Percentiles rank a stretch among this genome's conserved stretches.
phyloP scores from a whole-genome alignment of 2,113 vertebrate genomes.

The Lophochroa leadbeateri region DNA sequence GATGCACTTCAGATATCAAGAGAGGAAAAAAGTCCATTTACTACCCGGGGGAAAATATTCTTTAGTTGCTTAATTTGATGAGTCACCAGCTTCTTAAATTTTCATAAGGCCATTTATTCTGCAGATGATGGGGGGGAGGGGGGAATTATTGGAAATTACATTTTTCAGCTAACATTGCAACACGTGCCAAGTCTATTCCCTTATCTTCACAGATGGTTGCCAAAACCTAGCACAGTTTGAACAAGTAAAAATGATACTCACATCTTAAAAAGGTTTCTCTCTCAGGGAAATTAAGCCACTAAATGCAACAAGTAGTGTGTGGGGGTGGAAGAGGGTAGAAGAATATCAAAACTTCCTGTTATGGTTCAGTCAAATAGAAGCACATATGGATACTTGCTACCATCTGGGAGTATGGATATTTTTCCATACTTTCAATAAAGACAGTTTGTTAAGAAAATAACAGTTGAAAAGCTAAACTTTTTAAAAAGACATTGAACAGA shows the following conservation, averaged over 20 bases:
- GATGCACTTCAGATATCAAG: not conserved
- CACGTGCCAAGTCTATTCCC: conserved; percentile 25
- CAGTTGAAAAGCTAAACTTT: not conserved
- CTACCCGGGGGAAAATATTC: not conserved
- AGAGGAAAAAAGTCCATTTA: not conserved
- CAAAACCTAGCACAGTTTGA: not conserved
- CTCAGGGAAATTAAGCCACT: conserved; percentile 26
- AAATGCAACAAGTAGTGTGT: not conserved
- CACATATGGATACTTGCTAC: conserved; percentile 19
- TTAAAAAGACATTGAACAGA: not conserved
- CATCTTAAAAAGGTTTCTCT: conserved; percentile 38
- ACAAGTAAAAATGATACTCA: conserved; percentile 22
- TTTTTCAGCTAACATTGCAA: not conserved
- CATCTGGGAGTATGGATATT: conserved; percentile 1
- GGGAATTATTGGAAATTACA: conserved; percentile 2
- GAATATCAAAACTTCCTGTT: conserved; percentile 16
- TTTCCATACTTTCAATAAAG: not conserved
- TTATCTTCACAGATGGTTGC: conserved; percentile 45
- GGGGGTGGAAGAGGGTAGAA: not conserved
- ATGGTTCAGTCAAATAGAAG: conserved; percentile 4
- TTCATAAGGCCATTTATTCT: conserved; percentile 22
- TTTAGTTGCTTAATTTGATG: conserved; percentile 22
- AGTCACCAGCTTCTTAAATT: conserved; percentile 34
- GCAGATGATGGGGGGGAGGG: not conserved
- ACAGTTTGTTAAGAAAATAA: conserved; percentile 20